Conservation (phyloP, 1,140 invertebrate genomes). For the Octopus bimaculoides region DNA sequence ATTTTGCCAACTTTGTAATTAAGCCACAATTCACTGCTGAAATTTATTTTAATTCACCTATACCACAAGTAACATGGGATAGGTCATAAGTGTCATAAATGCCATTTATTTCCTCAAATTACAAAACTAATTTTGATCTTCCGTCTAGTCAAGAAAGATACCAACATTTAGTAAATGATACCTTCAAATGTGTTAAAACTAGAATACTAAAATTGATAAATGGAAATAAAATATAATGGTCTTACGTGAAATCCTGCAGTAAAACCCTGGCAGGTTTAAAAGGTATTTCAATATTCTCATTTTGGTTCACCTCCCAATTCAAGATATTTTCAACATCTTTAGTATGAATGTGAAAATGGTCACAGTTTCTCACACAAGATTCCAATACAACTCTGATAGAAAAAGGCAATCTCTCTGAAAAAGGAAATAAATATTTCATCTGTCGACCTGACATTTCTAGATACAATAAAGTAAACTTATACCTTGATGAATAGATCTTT, state of each 20-base stretch:
- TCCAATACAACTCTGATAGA: constrained; percentile 92
- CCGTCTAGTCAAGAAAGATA: too few relatives aligned
- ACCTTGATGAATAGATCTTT: too few relatives aligned
- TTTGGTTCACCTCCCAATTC: constrained; percentile 82
- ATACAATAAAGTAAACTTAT: background rate
- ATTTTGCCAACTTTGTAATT: too few relatives aligned
- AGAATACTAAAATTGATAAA: background rate
- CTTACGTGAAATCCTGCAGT: constrained; percentile 74
- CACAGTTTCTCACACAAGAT: constrained; percentile 93
- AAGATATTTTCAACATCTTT: constrained; percentile 87
- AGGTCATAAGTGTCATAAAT: too few relatives aligned
- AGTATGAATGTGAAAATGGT: constrained; percentile 83
- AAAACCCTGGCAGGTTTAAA: constrained; percentile 96
- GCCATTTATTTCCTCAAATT: too few relatives aligned
- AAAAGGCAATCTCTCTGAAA: constrained; percentile 74
- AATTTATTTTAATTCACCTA: too few relatives aligned
- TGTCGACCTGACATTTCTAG: background rate
- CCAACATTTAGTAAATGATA: too few relatives aligned
- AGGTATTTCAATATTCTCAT: constrained; percentile 85
- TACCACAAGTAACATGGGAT: too few relatives aligned
- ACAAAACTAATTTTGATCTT: too few relatives aligned
- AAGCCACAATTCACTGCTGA: too few relatives aligned
- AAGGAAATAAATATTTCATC: background rate
- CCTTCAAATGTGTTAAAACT: too few relatives aligned
- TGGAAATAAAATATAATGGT: background rate